phyloP scores from a whole-genome alignment of 2,888 invertebrate species.

The Melikaiella ostensackeni region DNA sequence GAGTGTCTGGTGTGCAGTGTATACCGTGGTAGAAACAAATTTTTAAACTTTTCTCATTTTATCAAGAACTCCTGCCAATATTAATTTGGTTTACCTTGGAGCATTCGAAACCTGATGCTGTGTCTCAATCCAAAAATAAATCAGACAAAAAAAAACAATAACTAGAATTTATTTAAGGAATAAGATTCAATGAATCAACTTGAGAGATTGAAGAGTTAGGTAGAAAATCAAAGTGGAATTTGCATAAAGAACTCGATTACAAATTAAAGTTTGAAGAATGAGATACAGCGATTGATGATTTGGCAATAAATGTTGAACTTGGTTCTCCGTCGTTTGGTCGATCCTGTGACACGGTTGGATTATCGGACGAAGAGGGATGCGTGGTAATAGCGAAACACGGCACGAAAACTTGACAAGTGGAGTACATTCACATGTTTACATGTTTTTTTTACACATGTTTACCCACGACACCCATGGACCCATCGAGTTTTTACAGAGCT shows the following conservation, averaged over 20 bases:
- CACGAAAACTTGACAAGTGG: slow-evolving; percentile 23
- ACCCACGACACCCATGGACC: slow-evolving; percentile 61
- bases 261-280: background rate
- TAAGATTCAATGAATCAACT: background rate
- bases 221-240: background rate
- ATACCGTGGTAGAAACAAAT: slow-evolving; percentile 51
- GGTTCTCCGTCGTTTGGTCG: slow-evolving; percentile 20
- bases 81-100: slow-evolving; percentile 18
- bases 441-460: slow-evolving; percentile 40
- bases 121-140: slow-evolving; percentile 13
- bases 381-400: slow-evolving; percentile 22
- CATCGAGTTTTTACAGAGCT: slow-evolving; percentile 52
- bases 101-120: slow-evolving; percentile 17
- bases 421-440: slow-evolving; percentile 33
- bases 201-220: background rate
- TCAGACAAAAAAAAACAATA: background rate
- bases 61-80: slow-evolving; percentile 17
- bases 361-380: background rate
- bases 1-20: slow-evolving; percentile 52
- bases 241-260: background rate
- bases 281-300: slow-evolving; percentile 31
- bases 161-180: background rate
- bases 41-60: slow-evolving; percentile 50
- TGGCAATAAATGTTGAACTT: slow-evolving; percentile 8
- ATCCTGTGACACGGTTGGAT: slow-evolving; percentile 28